Conservation (phyloP, 2,797 vertebrate genomes). For the Lacerta viridis region DNA sequence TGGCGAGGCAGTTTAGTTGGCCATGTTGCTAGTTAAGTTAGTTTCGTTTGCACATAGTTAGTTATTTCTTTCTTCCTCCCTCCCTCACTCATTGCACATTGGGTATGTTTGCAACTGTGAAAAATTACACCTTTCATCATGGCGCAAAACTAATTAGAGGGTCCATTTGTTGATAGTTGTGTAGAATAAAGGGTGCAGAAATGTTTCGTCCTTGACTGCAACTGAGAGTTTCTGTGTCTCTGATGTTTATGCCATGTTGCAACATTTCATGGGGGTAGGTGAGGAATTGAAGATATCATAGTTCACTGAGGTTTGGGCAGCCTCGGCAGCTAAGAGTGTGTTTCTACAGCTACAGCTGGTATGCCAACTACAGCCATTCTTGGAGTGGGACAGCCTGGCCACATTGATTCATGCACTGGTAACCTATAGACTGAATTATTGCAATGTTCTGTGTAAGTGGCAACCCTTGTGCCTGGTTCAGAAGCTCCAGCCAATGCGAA, state of each 20-base stretch:
- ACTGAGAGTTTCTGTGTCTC: constrained; percentile 3
- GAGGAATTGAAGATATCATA: background rate
- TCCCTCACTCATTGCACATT: background rate
- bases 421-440: no score
- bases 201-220: constrained; percentile 9
- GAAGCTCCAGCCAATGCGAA: no score
- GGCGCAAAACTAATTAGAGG: constrained; percentile 7
- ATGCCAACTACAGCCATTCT: no score
- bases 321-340: no score
- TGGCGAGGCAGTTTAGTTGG: constrained; percentile 11
- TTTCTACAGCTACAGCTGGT: no score
- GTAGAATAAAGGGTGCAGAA: background rate
- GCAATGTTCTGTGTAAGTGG: no score
- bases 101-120: constrained; percentile 10
- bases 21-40: constrained; percentile 34
- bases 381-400: no score
- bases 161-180: constrained; percentile 3
- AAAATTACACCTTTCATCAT: background rate
- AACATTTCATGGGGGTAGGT: background rate
- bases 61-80: background rate
- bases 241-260: constrained; percentile 18
- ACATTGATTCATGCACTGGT: no score
- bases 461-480: no score
- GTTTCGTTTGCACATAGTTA: constrained; percentile 31
- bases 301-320: background rate